Evolutionary conservation across 2,888 invertebrate species (phyloP), one percentile per base, ranked within the genome.

Genomic region (Apotomis betuletana): DNA sequence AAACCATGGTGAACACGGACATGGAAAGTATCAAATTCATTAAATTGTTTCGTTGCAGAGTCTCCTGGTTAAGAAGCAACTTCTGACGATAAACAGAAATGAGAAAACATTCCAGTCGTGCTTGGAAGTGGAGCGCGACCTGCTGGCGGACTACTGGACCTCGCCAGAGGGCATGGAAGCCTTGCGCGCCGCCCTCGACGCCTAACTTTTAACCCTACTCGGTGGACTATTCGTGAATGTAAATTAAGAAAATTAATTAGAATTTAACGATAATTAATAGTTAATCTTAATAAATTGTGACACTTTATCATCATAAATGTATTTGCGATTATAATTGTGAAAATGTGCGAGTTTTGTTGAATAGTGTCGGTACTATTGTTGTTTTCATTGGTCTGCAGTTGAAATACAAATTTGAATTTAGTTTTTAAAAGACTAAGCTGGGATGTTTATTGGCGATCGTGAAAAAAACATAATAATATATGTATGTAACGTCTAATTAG

Each of bases 111-210:
- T 92, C 95, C 94, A 95, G 77, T 89, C 94, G 41, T 93, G 94
- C 62, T 90, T 97, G 80, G 95, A 96, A 76, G 93, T 94, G 4
- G 97, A 97, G 87, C 94, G 95, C 70, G 95, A 95, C 79, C 88
- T 96, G 46, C 92, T 97, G 73, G 90, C 95, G 5, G 94, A 96
- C 76, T 95, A 96, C 81, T 97, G 97, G 97, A 94, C 94, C 74
- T 95, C 96, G 3, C 83, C 91, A 0, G 96, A 96, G 80, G 97
- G 96, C 78, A 96, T 96, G 84, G 93, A 87, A 67, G 73, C 85
- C 60, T 75, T 91, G 44, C 85, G 87, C 67, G 83, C 85, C 5
- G 72, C 78, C 8, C 75, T 78, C 38, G 76, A 55, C 60, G 55
- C 49, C 46, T 65, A 51, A 65, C 65, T 36, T 15, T 10, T 5